Evolutionary conservation across 1,140 invertebrate species (phyloP), one percentile per base, ranked within the genome.

Genomic region (Drosophila insularis): DNA sequence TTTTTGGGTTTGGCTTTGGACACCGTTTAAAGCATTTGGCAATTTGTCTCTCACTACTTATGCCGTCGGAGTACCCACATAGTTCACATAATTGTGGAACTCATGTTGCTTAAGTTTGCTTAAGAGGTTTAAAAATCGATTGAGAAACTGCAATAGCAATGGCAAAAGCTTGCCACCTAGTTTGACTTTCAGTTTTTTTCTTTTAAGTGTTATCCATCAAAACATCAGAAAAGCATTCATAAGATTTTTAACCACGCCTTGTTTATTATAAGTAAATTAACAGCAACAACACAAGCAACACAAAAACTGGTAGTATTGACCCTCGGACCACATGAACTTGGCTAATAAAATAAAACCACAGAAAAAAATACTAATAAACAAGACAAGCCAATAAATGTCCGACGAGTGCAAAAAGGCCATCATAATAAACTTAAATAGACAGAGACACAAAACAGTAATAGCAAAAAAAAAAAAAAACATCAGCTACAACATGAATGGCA

Each of bases 381-480:
- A 63, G 68, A 58, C 62, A 66, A 27, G 65, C 68, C 80, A 84
- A 82, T 87, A 87, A 87, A 82, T 82, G 84, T 80, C 63, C 64
- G 70, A 67, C 77, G 27, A 72, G 65, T 84, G 84, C 84, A 82
- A 81, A 87, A 89, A 87, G 69, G 76, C 84, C 79, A 87, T 82
- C 87, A 82, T 87, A 89, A 87, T 79, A 82, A 87, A 82, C 79
- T 74, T 64, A 82, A 86, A 87, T 81, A 82, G 68, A 82, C 67
- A 78, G 17, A 65, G 39, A 13, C 21, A 63, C 74, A 62, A 72
- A 73, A 71, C 50, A 63, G 40, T 63, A 37, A 17, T 40, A 17
- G 13, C 14, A 46, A 46, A 8, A 50, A 4, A 21, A 17, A 6
- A 5, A 46, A 46, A 8, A 50, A 4, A 21, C 6, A 50, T 10